Evolutionary conservation across 2,888 invertebrate genomes (phyloP).

Genomic region (Prosapia bicincta): DNA sequence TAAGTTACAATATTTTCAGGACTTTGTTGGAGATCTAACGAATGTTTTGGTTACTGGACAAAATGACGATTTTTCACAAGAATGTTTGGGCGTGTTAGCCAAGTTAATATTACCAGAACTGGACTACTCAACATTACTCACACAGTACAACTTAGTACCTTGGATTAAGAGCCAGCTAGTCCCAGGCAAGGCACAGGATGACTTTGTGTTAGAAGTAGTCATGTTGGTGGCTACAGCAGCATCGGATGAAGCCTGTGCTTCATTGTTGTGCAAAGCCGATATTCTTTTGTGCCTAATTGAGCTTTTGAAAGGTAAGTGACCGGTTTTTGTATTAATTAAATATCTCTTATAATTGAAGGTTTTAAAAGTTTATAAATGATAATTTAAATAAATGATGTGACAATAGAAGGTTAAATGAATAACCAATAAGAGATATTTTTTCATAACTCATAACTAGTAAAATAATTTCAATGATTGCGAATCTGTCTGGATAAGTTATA

Average conservation of each 20-base stretch:
- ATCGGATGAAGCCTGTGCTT: constrained; percentile 79
- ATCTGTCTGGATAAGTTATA: too few relatives aligned
- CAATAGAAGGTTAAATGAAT: too few relatives aligned
- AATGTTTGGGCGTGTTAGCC: constrained; percentile 89
- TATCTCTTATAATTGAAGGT: too few relatives aligned
- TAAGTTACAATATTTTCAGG: constrained; percentile 63
- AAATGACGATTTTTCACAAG: constrained; percentile 81
- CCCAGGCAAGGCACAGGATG: constrained; percentile 66
- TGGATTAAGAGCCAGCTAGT: constrained; percentile 81
- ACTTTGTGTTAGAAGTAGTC: constrained; percentile 79
- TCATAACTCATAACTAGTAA: too few relatives aligned
- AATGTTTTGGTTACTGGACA: constrained; percentile 74
- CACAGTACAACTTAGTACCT: constrained; percentile 80
- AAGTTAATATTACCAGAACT: constrained; percentile 84
- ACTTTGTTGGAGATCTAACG: constrained; percentile 92
- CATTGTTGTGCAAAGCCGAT: constrained; percentile 74
- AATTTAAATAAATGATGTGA: too few relatives aligned
- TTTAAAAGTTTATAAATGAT: too few relatives aligned
- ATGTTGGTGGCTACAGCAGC: constrained; percentile 86
- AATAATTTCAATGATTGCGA: too few relatives aligned
- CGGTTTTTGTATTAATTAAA: too few relatives aligned
- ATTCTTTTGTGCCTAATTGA: constrained; percentile 80
- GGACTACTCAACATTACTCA: constrained; percentile 85
- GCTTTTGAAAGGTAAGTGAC: constrained; percentile 77
- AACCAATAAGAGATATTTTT: too few relatives aligned